Evolutionary conservation across 2,888 invertebrate species (phyloP).

Genomic region (Ennomos quercinarius): DNA sequence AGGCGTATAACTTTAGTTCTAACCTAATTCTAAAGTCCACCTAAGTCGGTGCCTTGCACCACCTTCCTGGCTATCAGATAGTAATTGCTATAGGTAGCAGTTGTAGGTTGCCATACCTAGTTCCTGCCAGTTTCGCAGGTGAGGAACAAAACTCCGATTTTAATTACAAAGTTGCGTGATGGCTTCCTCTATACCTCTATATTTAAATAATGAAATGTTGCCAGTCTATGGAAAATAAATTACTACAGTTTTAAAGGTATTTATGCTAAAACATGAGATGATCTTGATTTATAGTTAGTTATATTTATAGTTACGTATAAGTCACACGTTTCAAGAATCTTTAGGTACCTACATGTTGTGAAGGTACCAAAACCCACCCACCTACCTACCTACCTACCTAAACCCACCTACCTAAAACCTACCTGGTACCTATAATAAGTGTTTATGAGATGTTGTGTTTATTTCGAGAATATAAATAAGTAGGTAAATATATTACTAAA

Average conservation of each 20-base stretch:
- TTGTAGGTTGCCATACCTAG: neutral
- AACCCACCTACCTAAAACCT: no score
- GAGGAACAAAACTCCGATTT: slow-evolving; percentile 12
- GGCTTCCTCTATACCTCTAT: neutral
- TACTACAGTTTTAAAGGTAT: slow-evolving; percentile 15
- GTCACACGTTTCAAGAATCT: no score
- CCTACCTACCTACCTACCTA: no score
- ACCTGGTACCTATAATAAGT: no score
- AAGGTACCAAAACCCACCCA: no score
- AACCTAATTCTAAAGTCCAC: slow-evolving; percentile 4
- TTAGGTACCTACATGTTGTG: no score
- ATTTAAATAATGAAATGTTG: slow-evolving; percentile 17
- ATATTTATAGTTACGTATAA: no score
- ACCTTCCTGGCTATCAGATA: slow-evolving; percentile 15
- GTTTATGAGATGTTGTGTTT: no score
- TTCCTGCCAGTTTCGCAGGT: slow-evolving; percentile 7
- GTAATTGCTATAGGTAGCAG: slow-evolving; percentile 29
- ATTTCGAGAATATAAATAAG: no score
- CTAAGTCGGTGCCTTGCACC: slow-evolving; percentile 27
- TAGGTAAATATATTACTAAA: no score
- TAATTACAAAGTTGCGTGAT: slow-evolving; percentile 28
- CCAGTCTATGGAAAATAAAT: slow-evolving; percentile 9
- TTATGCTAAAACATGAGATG: slow-evolving; percentile 6
- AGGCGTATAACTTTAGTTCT: no score
- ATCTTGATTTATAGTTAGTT: no score